Conservation (phyloP, 2,888 invertebrate genomes). For the Mesochorus sp. region DNA sequence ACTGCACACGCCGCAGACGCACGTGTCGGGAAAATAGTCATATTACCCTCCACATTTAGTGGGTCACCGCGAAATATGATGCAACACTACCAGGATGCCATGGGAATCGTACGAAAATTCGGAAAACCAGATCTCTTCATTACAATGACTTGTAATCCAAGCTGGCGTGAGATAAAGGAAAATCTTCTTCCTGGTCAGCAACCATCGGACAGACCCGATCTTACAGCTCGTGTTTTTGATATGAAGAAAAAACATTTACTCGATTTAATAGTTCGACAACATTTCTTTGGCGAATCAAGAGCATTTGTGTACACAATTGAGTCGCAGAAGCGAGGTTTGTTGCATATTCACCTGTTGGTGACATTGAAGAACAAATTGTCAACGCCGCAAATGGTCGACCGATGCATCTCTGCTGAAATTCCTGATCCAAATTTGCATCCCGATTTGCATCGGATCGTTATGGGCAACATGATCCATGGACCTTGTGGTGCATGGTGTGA, state of each 20-base stretch:
- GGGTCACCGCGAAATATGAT: too few relatives aligned
- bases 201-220: slow-evolving; percentile 62
- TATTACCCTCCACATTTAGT: too few relatives aligned
- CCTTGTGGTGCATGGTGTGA: slow-evolving; percentile 72
- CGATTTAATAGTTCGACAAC: slow-evolving; percentile 49
- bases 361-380: slow-evolving; percentile 60
- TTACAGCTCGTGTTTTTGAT: slow-evolving; percentile 44
- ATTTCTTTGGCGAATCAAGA: slow-evolving; percentile 55
- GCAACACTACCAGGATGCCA: too few relatives aligned
- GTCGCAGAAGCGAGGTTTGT: slow-evolving; percentile 65
- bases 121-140: too few relatives aligned
- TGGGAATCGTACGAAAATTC: too few relatives aligned
- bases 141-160: too few relatives aligned
- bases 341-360: slow-evolving; percentile 63
- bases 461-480: slow-evolving; percentile 76
- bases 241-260: slow-evolving; percentile 57
- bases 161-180: slow-evolving; percentile 24
- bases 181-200: slow-evolving; percentile 49
- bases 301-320: slow-evolving; percentile 61
- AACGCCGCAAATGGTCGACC: slow-evolving; percentile 59
- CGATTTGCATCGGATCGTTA: slow-evolving; percentile 72
- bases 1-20: too few relatives aligned
- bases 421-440: slow-evolving; percentile 70
- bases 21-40: too few relatives aligned
- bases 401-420: slow-evolving; percentile 71